Evolutionary conservation across 2,113 vertebrate genomes (phyloP).

Genomic region (Egretta garzetta): DNA sequence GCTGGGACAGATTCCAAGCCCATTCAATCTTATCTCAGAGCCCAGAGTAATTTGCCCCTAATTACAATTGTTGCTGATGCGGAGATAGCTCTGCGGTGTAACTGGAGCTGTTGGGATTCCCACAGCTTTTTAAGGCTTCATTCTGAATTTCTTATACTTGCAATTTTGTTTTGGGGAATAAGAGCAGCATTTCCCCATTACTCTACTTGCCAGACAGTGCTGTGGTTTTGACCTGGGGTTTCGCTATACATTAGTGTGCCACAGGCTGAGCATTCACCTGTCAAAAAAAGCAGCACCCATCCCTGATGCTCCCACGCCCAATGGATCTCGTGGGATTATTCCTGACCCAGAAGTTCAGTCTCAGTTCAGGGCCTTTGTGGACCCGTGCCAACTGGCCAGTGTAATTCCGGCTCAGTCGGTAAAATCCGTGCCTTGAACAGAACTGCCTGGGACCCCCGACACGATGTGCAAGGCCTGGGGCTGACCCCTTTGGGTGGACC

Average conservation of each 20-base stretch:
- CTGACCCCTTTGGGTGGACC: not conserved
- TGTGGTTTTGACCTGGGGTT: not conserved
- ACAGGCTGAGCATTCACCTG: slow-evolving; percentile 12
- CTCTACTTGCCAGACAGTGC: not conserved
- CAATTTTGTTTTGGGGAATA: not conserved
- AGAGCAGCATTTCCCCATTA: not conserved
- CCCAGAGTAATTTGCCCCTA: not conserved
- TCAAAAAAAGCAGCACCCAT: slow-evolving; percentile 16
- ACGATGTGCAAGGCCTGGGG: not conserved
- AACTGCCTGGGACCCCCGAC: not conserved
- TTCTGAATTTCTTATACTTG: not conserved
- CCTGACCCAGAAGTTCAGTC: slow-evolving; percentile 34
- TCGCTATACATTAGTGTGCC: accelerated
- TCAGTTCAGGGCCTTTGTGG: slow-evolving; percentile 34
- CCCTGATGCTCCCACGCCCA: not conserved
- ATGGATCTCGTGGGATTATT: slow-evolving; percentile 40
- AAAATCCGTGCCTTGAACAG: not conserved
- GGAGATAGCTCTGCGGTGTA: not conserved
- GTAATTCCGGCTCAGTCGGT: slow-evolving; percentile 50
- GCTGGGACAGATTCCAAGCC: not conserved
- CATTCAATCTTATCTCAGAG: not conserved
- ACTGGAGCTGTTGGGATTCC: not conserved
- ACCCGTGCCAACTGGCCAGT: not conserved
- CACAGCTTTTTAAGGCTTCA: not conserved
- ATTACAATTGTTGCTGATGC: not conserved